phyloP scores from a whole-genome alignment of 1,140 invertebrate species.

The Lasioglossum albipes region DNA sequence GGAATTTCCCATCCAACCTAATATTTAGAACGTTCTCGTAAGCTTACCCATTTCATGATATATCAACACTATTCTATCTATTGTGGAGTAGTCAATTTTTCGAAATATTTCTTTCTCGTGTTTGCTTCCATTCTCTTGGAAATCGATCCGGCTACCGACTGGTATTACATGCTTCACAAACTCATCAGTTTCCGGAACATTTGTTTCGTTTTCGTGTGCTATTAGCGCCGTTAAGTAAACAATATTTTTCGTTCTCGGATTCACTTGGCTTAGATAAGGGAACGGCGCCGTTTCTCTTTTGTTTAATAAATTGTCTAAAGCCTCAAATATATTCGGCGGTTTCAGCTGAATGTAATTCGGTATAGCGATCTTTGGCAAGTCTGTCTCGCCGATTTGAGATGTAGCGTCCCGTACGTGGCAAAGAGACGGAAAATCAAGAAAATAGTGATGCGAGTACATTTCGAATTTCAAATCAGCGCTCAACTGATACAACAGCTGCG shows the following conservation, averaged over 20 bases:
- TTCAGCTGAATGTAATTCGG: slow-evolving; percentile 83
- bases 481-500: slow-evolving; percentile 88
- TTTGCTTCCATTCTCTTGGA: slow-evolving; percentile 68
- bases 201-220: slow-evolving; percentile 51
- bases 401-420: slow-evolving; percentile 76
- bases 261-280: slow-evolving; percentile 86
- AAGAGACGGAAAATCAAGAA: slow-evolving; percentile 89
- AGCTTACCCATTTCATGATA: slow-evolving; percentile 72
- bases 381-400: slow-evolving; percentile 78
- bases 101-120: slow-evolving; percentile 67
- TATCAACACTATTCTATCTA: slow-evolving; percentile 70
- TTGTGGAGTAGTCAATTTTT: slow-evolving; percentile 60
- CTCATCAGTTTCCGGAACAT: slow-evolving; percentile 65
- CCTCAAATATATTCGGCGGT: slow-evolving; percentile 86
- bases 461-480: slow-evolving; percentile 88
- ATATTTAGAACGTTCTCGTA: background rate
- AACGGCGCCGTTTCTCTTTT: slow-evolving; percentile 81
- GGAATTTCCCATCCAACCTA: no score
- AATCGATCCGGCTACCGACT: slow-evolving; percentile 71
- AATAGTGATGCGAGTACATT: slow-evolving; percentile 90
- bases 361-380: slow-evolving; percentile 83
- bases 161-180: slow-evolving; percentile 75
- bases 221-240: slow-evolving; percentile 82
- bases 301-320: slow-evolving; percentile 84
- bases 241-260: slow-evolving; percentile 86